Evolutionary conservation across 2,797 vertebrate species (phyloP), one percentile per base, ranked within the genome.

Genomic region (Acrocephalus scirpaceus): DNA sequence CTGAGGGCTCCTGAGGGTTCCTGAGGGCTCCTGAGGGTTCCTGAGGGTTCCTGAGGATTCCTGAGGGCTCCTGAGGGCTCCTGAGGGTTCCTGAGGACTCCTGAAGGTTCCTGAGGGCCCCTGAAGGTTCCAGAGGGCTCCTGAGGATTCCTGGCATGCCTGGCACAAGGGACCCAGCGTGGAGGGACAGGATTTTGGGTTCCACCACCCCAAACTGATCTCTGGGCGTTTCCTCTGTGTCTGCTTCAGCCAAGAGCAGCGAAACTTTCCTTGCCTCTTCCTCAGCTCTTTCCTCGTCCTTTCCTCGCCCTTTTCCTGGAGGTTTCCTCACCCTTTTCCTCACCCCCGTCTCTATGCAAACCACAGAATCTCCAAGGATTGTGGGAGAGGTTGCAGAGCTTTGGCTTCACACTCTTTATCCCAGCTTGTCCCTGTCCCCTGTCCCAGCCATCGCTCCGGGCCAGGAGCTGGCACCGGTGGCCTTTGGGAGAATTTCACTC

Each of bases 101-200:
- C 38, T 38, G 38, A 38, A 11, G 38, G 10, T 38, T 38, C 38
- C 40, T 15, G 40, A 42, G 40, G 40, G 13, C 40, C 16, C 40
- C 40, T 42, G 38, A 38, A 10, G 11, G 38, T 38, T 38, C 38
- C 38, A 10, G 38, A 38, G 38, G 38, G 38, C 11, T 38, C 38
- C 38, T 10, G 11, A 38, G 38, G 38, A 10, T 38, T 38, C 38
- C 38, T 38, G 16, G 45, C 22, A 5, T 4, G 4, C 44, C 44
- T 2, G 5, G 51, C 73, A 3, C 22, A 9, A n/a, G 67, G 71
- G 2, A 2, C 3, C 40, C 14, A 0, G 12, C 0, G 1, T 2
- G 21, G 70, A 14, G 14, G 76, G 60, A 16, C 0, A 1, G 34
- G 13, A 10, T 2, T 34, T 3, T 20, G 45, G 34, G 54, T 38